Base-by-base conservation (phyloP, 2,888 invertebrate species). In the Taenaris catops region DNA sequence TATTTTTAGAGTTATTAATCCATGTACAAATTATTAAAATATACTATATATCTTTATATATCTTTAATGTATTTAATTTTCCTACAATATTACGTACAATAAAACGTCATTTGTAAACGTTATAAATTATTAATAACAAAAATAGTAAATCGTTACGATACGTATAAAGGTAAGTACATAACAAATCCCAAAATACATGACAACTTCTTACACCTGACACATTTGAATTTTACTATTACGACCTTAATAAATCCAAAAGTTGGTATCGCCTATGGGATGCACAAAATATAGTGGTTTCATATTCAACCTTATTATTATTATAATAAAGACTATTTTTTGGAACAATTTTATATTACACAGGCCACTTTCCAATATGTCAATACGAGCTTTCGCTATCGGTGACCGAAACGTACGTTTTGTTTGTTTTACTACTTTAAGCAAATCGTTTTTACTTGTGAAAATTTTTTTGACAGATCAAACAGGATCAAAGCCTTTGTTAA, bases 331-430 rank as follows among this genome's bases (percentile, higher is more conserved):
- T 9, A 12, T 3, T 21, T 34, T 24, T 17, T 26, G n/a, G 5
- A 20, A 8, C 24, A 14, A 19, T 33, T 43, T 11, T 12, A 25
- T 5, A 25, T 20, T 8, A 21, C 14, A n/a, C 19, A 33, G 11
- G 59, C 65, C 65, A 80, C 83, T 84, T 84, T 84, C 84, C 70
- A 83, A 73, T 78, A 65, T 76, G 81, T 83, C 81, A 81, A 83
- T 78, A 79, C 64, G 66, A 76, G 80, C 83, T 84, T 84, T 84
- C 84, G 83, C 83, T 84, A 78, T 83, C 81, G 68, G 66, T 76
- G 76, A 69, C 76, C 74, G 70, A 67, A 65, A 63, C 63, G 55
- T 42, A 52, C 51, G 63, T 63, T 68, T 67, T 78, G 63, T 81
- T 80, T 78, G 64, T 68, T 76, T 73, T 71, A 71, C 58, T 61